phyloP scores from a whole-genome alignment of 1,140 invertebrate species.

The Scaptomyza hsui region DNA sequence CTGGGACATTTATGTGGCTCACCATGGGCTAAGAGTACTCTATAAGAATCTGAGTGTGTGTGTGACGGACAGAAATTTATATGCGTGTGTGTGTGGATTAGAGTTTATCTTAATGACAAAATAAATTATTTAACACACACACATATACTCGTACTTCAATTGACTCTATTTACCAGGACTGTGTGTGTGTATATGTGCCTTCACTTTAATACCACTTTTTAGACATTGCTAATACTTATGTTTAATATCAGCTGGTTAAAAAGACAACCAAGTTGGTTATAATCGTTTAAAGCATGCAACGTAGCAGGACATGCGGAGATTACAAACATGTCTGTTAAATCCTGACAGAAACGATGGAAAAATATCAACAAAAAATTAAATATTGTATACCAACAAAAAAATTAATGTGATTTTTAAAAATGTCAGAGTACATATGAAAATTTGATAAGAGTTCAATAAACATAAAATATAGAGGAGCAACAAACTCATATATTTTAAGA shows the following conservation, averaged over 20 bases:
- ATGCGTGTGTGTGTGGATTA: slow-evolving; percentile 39
- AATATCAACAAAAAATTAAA: background rate
- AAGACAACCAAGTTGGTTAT: background rate
- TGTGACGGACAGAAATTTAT: background rate
- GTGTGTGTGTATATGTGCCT: slow-evolving; percentile 26
- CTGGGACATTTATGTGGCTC: slow-evolving; percentile 47
- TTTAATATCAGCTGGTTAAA: slow-evolving; percentile 51
- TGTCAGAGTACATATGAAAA: background rate
- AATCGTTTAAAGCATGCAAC: slow-evolving; percentile 7
- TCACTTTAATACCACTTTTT: slow-evolving; percentile 65
- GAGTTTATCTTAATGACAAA: slow-evolving; percentile 80
- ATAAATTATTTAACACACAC: slow-evolving; percentile 75
- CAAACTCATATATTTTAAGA: too few species aligned
- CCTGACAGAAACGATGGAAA: background rate
- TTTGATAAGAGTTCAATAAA: too few species aligned
- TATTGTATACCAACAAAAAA: background rate
- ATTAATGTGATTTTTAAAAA: background rate
- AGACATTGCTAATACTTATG: slow-evolving; percentile 46
- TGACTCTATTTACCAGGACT: slow-evolving; percentile 66
- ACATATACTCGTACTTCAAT: slow-evolving; percentile 50
- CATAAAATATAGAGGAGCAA: too few species aligned
- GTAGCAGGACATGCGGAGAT: background rate
- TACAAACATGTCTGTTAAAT: background rate
- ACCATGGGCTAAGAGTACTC: slow-evolving; percentile 33
- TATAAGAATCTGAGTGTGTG: background rate